Evolutionary conservation across 2,888 invertebrate genomes (phyloP), one percentile per base, ranked within the genome.

Genomic region (Oconnorella tubifera): DNA sequence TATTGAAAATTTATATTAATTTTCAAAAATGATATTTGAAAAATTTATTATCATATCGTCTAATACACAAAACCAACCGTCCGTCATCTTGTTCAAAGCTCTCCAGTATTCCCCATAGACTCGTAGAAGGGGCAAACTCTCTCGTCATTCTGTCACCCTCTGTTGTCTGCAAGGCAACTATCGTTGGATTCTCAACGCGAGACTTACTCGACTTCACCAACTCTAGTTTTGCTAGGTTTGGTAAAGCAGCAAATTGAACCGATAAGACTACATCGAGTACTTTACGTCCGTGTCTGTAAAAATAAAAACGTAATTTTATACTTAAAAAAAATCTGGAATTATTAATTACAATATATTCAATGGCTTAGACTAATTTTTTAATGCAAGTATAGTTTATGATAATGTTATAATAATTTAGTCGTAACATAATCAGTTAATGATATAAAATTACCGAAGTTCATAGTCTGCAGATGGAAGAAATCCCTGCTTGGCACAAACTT

Each of bases 141-240:
- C 86, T 70, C 64, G 78, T 79, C 14, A 86, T 74, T 57, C 90
- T 82, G 32, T 84, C 82, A 77, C 92, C 92, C n/a, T 59, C 62
- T 4, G 19, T 32, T 31, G 51, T 33, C 33, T 90, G 89, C 32
- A 94, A 78, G 64, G 89, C 89, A 70, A 95, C 85, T 6, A 87
- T 87, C 3, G 84, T 70, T 23, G 56, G 51, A 19, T 50, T 27
- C 32, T 64, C 66, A 29, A 1, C 28, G 32, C 64, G 56, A 6
- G 56, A n/a, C 10, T 62, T 60, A 10, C 55, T 27, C 1, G 65
- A 6, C 55, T 66, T 68, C 48, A 88, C 86, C 86, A 96, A 86
- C 84, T 96, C 95, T 58, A 96, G 83, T 62, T 88, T 88, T 51
- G 92, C 94, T 85, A 93, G 94, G 81, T 95, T 96, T 2, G 94